Conservation (phyloP, 1,140 invertebrate species). For the Conus ventricosus region DNA sequence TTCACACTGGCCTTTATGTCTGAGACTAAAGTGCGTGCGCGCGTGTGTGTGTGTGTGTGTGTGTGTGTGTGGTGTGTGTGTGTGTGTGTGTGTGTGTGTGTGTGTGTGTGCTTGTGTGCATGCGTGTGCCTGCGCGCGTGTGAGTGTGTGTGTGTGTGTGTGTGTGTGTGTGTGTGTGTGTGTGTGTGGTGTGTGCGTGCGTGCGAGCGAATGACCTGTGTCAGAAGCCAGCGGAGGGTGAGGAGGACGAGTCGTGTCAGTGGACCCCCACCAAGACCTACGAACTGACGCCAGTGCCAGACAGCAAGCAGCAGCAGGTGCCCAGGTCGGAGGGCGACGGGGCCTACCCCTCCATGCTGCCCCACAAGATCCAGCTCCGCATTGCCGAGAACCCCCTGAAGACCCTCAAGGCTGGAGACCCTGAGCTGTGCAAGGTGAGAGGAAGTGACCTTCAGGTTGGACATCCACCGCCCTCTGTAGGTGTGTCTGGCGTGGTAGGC, state of each 20-base stretch:
- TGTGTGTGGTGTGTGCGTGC: no score
- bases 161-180: no score
- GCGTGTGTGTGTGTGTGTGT: no score
- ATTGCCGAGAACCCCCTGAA: neutral
- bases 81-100: no score
- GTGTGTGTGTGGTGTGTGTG: no score
- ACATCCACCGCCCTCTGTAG: no score
- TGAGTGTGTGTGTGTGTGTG: no score
- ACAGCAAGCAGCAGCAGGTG: neutral
- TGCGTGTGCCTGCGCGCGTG: no score
- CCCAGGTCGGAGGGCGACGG: neutral
- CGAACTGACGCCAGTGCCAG: neutral
- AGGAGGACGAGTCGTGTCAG: neutral
- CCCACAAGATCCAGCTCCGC: conserved; percentile 25
- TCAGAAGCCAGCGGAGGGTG: neutral
- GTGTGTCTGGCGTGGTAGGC: no score
- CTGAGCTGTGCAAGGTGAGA: conserved; percentile 17
- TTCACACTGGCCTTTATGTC: no score
- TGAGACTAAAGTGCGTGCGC: no score
- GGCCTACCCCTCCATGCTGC: neutral
- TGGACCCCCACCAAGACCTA: neutral
- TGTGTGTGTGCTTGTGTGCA: no score
- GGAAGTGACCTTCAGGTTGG: neutral
- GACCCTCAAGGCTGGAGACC: neutral
- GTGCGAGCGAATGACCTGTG: neutral